Percentiles rank a stretch among this genome's conserved stretches.
These are phyloP conservation scores for Semnornis frantzii DNA, from an alignment of 2,113 vertebrate genomes.

Conservation along the genomic window DNA sequence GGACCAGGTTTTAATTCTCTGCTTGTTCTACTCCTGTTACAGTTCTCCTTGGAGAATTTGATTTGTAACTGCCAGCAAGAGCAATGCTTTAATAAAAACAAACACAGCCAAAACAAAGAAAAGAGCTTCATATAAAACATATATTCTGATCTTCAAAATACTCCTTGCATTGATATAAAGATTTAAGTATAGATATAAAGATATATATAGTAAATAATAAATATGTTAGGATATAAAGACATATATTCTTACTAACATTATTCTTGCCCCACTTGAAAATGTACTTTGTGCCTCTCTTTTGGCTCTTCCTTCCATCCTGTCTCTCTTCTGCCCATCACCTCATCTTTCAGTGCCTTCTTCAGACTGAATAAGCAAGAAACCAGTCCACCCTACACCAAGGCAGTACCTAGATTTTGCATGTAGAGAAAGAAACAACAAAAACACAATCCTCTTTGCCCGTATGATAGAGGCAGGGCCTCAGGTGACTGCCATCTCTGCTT, in stretches of 20 bases:
- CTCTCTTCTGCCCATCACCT: background rate
- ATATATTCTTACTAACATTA: background rate
- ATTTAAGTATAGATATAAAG: background rate
- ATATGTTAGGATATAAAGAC: background rate
- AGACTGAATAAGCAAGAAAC: background rate
- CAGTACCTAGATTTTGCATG: background rate
- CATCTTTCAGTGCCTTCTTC: background rate
- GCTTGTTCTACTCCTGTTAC: background rate
- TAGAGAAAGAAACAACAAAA: background rate
- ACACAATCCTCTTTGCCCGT: background rate
- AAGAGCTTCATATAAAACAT: background rate
- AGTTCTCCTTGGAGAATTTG: slow-evolving; percentile 19
- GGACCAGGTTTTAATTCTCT: slow-evolving; percentile 31
- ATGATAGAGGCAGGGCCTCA: background rate
- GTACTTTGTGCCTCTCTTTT: background rate
- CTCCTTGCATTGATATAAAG: background rate
- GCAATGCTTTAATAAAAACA: slow-evolving; percentile 26
- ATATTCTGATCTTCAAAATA: background rate
- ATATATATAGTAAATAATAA: background rate
- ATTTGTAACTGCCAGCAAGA: slow-evolving; percentile 19
- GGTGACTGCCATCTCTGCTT: background rate
- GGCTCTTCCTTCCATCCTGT: background rate
- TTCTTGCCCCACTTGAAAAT: background rate
- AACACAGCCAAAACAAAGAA: background rate
- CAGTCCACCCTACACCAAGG: background rate